Percentiles rank a stretch among this genome's conserved stretches.
phyloP scores from a whole-genome alignment of 2,888 invertebrate genomes.

The Cordilura impudica region DNA sequence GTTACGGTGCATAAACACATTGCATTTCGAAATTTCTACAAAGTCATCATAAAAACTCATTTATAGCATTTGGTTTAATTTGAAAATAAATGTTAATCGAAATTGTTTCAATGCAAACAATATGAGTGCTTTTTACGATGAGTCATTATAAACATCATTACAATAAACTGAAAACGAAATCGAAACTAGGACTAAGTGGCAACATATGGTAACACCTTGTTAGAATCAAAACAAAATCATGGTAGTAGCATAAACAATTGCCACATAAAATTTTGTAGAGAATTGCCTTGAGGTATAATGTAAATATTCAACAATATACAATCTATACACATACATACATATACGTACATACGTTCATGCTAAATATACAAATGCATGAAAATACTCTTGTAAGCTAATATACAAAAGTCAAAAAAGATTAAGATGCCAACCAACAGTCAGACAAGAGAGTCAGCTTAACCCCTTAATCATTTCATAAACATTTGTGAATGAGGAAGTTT shows the following conservation, averaged over 20 bases:
- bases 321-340: not conserved
- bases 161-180: conserved; percentile 29
- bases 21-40: not conserved
- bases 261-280: not conserved
- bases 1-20: conserved; percentile 48
- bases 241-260: conserved; percentile 42
- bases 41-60: conserved; percentile 37
- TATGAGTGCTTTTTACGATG: conserved; percentile 27
- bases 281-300: conserved; percentile 38
- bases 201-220: conserved; percentile 62
- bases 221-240: conserved; percentile 32
- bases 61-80: conserved; percentile 33
- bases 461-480: conserved; percentile 52
- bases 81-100: conserved; percentile 36
- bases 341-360: not conserved
- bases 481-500: conserved; percentile 49
- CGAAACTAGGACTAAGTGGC: conserved; percentile 54
- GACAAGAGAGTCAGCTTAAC: conserved; percentile 38
- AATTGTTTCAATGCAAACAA: conserved; percentile 41
- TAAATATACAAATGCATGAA: not conserved
- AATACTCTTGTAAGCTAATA: conserved; percentile 34
- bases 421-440: conserved; percentile 56
- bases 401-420: conserved; percentile 57
- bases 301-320: conserved; percentile 17
- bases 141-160: conserved; percentile 62